These are phyloP conservation scores for Cyrtorhinus lividipennis DNA, from an alignment of 1,140 invertebrate species.

Conservation along the genomic window DNA sequence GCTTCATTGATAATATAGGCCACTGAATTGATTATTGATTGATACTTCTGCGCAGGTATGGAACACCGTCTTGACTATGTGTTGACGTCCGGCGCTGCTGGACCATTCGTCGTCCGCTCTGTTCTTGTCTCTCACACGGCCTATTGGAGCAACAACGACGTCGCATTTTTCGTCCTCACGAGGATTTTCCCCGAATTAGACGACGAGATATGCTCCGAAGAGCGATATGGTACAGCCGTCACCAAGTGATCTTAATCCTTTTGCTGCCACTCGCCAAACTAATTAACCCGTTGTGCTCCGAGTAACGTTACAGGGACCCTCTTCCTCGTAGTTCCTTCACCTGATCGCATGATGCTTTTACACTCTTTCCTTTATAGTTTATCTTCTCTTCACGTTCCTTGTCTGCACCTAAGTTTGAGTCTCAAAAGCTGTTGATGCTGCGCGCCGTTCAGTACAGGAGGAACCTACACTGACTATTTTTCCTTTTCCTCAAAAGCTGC, in stretches of 20 bases:
- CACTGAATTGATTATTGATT: too few relatives aligned
- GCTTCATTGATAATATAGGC: too few relatives aligned
- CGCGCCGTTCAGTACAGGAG: too few relatives aligned
- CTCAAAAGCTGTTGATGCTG: too few relatives aligned
- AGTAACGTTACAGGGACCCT: too few relatives aligned
- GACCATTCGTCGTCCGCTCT: slow-evolving; percentile 31
- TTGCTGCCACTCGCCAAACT: slow-evolving; percentile 2
- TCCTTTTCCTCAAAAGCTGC: too few relatives aligned
- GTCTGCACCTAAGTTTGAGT: too few relatives aligned
- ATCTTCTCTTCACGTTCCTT: too few relatives aligned
- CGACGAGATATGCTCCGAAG: slow-evolving; percentile 1
- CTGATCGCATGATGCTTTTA: neutral
- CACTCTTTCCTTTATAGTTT: neutral
- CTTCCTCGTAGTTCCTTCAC: too few relatives aligned
- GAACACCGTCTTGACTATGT: slow-evolving; percentile 50
- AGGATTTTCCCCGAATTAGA: slow-evolving; percentile 43
- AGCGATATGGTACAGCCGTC: neutral
- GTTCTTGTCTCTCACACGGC: slow-evolving; percentile 52
- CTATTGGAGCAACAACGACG: slow-evolving; percentile 56
- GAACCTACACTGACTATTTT: too few relatives aligned
- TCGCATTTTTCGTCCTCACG: slow-evolving; percentile 51
- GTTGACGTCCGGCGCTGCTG: slow-evolving; percentile 34
- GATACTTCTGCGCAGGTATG: slow-evolving; percentile 40
- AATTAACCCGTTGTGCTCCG: neutral
- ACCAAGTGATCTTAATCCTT: neutral